Percentiles rank a stretch among this genome's conserved stretches.
phyloP scores from a whole-genome alignment of 2,113 vertebrate species.

The Columbina picui region DNA sequence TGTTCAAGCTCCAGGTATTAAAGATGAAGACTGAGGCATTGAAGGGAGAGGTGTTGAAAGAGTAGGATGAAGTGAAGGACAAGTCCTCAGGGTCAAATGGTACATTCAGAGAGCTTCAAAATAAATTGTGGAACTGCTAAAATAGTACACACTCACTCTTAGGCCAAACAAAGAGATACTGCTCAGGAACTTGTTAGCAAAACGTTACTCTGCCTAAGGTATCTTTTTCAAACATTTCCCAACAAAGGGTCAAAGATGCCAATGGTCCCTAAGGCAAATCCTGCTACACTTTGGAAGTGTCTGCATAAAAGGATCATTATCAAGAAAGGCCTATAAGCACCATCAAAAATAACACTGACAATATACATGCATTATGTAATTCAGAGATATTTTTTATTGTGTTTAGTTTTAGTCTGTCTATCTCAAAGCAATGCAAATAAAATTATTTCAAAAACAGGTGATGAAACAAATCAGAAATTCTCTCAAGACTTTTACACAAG shows the following conservation, averaged over 20 bases:
- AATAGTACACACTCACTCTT: background rate
- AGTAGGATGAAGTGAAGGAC: background rate
- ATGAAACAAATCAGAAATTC: background rate
- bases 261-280: background rate
- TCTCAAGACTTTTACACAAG: background rate
- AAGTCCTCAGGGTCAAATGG: background rate
- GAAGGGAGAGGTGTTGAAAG: background rate
- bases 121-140: background rate
- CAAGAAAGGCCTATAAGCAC: background rate
- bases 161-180: background rate
- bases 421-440: background rate
- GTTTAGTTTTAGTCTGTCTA: background rate
- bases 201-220: background rate
- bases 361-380: background rate
- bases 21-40: background rate
- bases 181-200: background rate
- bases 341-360: background rate
- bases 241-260: background rate
- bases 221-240: background rate
- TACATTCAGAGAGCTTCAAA: background rate
- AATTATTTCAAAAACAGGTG: background rate
- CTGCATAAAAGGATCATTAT: background rate
- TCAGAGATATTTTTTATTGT: background rate
- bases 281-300: background rate
- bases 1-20: background rate